Base-by-base conservation (phyloP, 1,140 invertebrate genomes). In the Cepaea nemoralis region DNA sequence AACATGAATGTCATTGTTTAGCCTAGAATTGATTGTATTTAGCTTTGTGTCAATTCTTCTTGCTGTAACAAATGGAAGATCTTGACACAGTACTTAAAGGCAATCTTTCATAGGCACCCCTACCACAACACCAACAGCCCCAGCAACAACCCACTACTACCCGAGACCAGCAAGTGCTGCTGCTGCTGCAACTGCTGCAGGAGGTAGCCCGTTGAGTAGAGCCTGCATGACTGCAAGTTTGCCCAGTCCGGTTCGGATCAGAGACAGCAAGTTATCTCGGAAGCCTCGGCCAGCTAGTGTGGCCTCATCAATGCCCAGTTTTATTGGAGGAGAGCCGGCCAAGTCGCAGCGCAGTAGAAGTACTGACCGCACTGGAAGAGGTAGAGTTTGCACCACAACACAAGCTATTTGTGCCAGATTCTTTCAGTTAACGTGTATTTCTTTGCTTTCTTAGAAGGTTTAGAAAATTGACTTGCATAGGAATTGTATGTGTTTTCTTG, bases 201-300 rank as follows among this genome's bases (percentile, higher is more conserved):
- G 50, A 2, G 22, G 8, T 22, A 45, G 37, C 19, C 16, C 31
- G 6, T n/a, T 42, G 22, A 74, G 37, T 31, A 1, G 42, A 22
- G 22, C 50, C 33, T 69, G 63, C 6, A 78, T 78, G 77, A 78
- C 77, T 8, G 75, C 59, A 50, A 80, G 73, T 74, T 81, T 42
- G 42, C 66, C 50, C 55, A 69, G 63, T 35, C 77, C 83, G 59
- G 85, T 87, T 35, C 86, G 86, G 74, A 80, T 89, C 76, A 45
- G 89, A 77, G 88, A 90, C 16, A 86, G 63, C 33, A 84, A 83
- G 71, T 67, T 85, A 22, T 83, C 85, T 3, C 82, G 87, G 75
- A 89, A 90, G 76, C 88, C 86, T n/a, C 85, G 88, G 24, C 89
- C 89, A 59, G 84, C 87, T 24, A 89, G 88, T 85, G 85, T 90